Percentiles rank a stretch among this genome's conserved stretches.
phyloP scores from a whole-genome alignment of 1,140 invertebrate species.

The Ephestia elutella region DNA sequence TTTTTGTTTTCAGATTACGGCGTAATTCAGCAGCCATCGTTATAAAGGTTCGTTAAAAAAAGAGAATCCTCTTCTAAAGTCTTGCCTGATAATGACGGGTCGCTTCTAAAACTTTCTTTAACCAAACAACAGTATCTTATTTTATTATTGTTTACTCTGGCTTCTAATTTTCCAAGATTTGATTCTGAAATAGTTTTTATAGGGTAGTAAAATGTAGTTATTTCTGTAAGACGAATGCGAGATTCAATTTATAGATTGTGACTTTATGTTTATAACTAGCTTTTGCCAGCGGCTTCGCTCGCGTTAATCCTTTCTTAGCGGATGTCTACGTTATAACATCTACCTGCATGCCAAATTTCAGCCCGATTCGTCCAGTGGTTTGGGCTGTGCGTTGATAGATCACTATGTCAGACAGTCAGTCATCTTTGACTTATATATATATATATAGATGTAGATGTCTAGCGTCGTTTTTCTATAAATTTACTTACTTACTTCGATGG shows the following conservation, averaged over 20 bases:
- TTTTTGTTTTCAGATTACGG: slow-evolving; percentile 45
- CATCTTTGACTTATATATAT: too few species aligned
- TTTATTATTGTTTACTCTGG: slow-evolving; percentile 7
- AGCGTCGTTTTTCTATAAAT: too few species aligned
- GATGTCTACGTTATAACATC: too few species aligned
- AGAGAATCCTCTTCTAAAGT: neutral
- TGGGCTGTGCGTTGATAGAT: too few species aligned
- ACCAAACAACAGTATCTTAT: slow-evolving; percentile 1
- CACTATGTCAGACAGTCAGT: neutral
- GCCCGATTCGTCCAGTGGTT: too few species aligned
- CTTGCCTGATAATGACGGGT: neutral
- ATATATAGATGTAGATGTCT: too few species aligned
- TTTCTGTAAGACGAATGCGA: neutral
- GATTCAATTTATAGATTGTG: too few species aligned
- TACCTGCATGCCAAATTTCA: too few species aligned
- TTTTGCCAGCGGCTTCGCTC: too few species aligned
- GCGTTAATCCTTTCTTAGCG: too few species aligned
- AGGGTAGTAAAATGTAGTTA: neutral
- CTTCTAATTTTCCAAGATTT: slow-evolving; percentile 6
- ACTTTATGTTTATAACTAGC: neutral
- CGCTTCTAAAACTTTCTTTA: neutral
- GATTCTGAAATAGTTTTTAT: slow-evolving; percentile 1
- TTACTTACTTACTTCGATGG: too few species aligned
- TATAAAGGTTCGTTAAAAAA: slow-evolving; percentile 37
- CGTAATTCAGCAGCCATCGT: slow-evolving; percentile 30